Evolutionary conservation across 2,888 invertebrate genomes (phyloP), one percentile per base, ranked within the genome.

Genomic region (Podabrus alpinus): DNA sequence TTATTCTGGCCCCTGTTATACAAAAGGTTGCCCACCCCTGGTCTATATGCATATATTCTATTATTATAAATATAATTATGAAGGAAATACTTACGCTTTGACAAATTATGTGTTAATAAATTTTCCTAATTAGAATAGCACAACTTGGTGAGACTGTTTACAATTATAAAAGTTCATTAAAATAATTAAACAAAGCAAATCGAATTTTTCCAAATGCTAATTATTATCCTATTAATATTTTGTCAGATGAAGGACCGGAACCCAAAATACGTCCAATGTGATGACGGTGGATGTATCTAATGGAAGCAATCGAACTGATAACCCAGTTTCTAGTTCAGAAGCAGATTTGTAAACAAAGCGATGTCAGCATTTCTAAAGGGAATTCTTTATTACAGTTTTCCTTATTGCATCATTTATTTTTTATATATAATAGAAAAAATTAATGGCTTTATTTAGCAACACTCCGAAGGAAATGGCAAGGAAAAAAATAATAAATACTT

Each of bases 291-390:
- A 17, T 25, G 76, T 19, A 64, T 19, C 15, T 19, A 19, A 19
- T 19, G n/a, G 71, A 70, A 78, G 74, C 76, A 76, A 78, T 78
- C 75, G 76, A 75, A 74, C 76, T 72, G 69, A 74, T 78, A 78
- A 78, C 76, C 78, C 74, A 78, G 72, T 78, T 78, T 78, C 74
- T 68, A 74, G 59, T 16, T 21, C 13, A 64, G n/a, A 64, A 59
- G 69, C 72, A 68, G 75, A 60, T 61, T 70, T 61, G 68, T 66
- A 67, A 62, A n/a, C 66, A 68, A 67, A 68, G 59, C 62, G 2
- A 66, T 66, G 59, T 62, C 62, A 29, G 64, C 21, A 3, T 29
- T 29, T 15, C 9, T 68, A 59, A 59, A 25, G 25, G 15, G 45
- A 25, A 68, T n/a, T 13, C 17, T 25, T 45, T 45, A 45, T 68